Conservation (phyloP, 2,113 vertebrate genomes). For the Lophura nycthemera region DNA sequence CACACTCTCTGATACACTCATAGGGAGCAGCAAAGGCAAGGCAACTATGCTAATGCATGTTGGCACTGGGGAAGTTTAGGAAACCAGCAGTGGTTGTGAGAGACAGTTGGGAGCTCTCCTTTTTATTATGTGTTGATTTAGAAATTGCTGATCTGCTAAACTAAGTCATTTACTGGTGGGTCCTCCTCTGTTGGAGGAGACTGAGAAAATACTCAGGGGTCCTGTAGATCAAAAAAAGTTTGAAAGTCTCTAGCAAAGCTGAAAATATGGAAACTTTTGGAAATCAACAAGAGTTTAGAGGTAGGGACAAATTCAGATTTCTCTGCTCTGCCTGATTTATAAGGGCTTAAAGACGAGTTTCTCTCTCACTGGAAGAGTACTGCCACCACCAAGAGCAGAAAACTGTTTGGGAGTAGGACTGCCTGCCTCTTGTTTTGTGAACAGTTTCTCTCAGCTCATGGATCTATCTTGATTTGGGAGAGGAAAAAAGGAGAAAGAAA, state of each 20-base stretch:
- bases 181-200: background rate
- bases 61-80: background rate
- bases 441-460: background rate
- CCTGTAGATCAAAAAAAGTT: background rate
- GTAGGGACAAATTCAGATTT: background rate
- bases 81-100: background rate
- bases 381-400: background rate
- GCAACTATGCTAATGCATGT: rapidly evolving
- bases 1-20: background rate
- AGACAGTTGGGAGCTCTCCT: background rate
- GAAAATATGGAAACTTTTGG: background rate
- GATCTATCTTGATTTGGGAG: background rate
- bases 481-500: background rate
- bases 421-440: background rate
- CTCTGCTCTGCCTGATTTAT: background rate
- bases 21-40: background rate
- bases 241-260: background rate
- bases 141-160: background rate
- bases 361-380: background rate
- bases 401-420: background rate
- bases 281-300: background rate
- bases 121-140: background rate
- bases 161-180: background rate
- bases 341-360: background rate
- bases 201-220: background rate